phyloP scores from a whole-genome alignment of 2,888 invertebrate genomes.

The Acleris emargana region DNA sequence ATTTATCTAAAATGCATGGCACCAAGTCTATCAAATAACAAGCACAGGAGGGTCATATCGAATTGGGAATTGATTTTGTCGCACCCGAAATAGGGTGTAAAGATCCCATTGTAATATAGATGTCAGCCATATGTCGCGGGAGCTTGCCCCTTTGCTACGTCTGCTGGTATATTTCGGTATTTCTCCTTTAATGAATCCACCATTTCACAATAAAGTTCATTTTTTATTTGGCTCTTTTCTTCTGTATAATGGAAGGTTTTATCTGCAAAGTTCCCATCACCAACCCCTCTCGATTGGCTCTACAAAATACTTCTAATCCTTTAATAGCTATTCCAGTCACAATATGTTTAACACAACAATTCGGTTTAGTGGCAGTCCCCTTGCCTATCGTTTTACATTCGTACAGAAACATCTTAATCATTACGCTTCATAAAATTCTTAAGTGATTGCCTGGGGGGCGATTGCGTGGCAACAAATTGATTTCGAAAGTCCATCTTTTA shows the following conservation, averaged over 20 bases:
- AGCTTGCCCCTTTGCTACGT: constrained; percentile 46
- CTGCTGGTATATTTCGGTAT: constrained; percentile 10
- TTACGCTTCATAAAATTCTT: constrained; percentile 81
- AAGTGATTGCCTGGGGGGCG: constrained; percentile 78
- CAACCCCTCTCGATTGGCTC: constrained; percentile 40
- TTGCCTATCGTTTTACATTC: constrained; percentile 60
- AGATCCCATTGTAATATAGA: constrained; percentile 78
- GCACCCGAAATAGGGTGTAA: constrained; percentile 79
- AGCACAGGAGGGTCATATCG: constrained; percentile 75
- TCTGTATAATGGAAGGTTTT: not conserved
- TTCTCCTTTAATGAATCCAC: constrained; percentile 7
- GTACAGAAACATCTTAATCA: constrained; percentile 81
- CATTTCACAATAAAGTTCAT: not conserved
- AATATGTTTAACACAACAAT: constrained; percentile 71
- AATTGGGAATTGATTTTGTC: constrained; percentile 82
- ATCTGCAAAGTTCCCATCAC: constrained; percentile 35
- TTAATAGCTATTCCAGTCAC: constrained; percentile 77
- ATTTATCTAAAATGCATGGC: constrained; percentile 15
- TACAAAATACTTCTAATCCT: constrained; percentile 59
- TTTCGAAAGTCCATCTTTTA: constrained; percentile 75
- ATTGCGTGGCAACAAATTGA: constrained; percentile 76
- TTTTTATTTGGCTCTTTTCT: not conserved
- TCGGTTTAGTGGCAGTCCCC: constrained; percentile 52
- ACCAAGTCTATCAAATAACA: constrained; percentile 59
- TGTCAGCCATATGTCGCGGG: constrained; percentile 74